A percentile compares a stretch with the other conserved stretches of the same genome.
phyloP scores from a whole-genome alignment of 2,797 vertebrate genomes.

The Gambelia wislizenii region DNA sequence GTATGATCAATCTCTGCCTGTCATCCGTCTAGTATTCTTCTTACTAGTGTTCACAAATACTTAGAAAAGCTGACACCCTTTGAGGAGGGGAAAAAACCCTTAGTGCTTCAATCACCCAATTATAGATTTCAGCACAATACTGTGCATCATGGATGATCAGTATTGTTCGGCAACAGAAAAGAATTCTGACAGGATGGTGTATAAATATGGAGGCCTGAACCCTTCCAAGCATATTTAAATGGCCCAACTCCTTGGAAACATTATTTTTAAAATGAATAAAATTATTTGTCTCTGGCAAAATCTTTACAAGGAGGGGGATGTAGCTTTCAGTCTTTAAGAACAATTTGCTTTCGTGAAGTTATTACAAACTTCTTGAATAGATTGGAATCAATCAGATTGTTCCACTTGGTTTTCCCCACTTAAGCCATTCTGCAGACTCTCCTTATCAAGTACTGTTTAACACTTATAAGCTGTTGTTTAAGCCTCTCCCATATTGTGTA shows the following conservation, averaged over 20 bases:
- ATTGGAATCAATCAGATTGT: not conserved
- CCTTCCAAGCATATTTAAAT: conserved; percentile 22
- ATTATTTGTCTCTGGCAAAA: not conserved
- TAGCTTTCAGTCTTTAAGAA: not conserved
- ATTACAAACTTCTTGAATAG: not conserved
- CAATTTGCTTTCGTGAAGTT: conserved; percentile 12
- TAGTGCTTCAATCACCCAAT: conserved; percentile 30
- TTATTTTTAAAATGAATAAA: conserved; percentile 3
- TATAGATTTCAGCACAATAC: conserved; percentile 17
- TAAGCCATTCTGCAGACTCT: not conserved
- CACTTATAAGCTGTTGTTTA: not conserved
- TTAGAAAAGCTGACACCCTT: conserved; percentile 27
- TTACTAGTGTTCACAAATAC: conserved; percentile 2
- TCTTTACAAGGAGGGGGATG: not conserved
- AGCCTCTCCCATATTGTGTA: not conserved
- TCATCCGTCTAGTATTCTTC: conserved; percentile 28
- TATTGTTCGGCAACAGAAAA: conserved; percentile 28
- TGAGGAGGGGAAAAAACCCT: not conserved
- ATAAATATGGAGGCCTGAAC: not conserved
- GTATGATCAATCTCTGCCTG: conserved; percentile 4
- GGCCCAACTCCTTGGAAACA: conserved; percentile 12
- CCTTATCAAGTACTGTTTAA: conserved; percentile 7
- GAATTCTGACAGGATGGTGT: conserved; percentile 14
- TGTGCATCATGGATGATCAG: conserved; percentile 17
- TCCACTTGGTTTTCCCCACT: not conserved